Percentiles rank a stretch among this genome's conserved stretches.
These are phyloP conservation scores for Spheniscus mendiculus DNA, from an alignment of 2,113 vertebrate genomes.

Conservation along the genomic window DNA sequence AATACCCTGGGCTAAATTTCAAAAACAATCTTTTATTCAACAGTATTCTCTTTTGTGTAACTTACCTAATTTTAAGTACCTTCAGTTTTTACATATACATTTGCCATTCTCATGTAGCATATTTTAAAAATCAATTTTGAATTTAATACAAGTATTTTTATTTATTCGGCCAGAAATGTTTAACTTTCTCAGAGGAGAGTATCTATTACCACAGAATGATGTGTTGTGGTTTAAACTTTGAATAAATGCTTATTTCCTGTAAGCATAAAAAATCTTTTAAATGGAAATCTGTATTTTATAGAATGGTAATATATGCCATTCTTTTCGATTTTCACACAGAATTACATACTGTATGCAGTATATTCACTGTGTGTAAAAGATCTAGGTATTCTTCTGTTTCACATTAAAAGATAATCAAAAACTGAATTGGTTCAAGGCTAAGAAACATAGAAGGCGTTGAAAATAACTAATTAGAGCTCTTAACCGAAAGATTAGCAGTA, in stretches of 20 bases:
- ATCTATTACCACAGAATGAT: conserved; percentile 56
- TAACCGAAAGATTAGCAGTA: not conserved
- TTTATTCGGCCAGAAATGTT: conserved; percentile 40
- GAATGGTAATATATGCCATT: conserved; percentile 57
- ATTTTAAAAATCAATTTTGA: conserved; percentile 10
- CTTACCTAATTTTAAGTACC: not conserved
- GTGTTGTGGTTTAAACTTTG: conserved; percentile 68
- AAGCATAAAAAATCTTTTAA: conserved; percentile 55
- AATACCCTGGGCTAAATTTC: not conserved
- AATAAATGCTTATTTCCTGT: conserved; percentile 68
- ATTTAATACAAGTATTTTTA: not conserved
- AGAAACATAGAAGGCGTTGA: not conserved
- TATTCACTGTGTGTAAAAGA: conserved; percentile 62
- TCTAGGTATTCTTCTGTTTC: conserved; percentile 68
- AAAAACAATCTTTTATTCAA: not conserved
- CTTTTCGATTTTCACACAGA: conserved; percentile 71
- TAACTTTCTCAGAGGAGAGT: conserved; percentile 31
- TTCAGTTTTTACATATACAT: not conserved
- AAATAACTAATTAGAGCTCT: conserved; percentile 25
- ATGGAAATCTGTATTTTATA: conserved; percentile 65
- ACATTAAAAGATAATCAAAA: conserved; percentile 65
- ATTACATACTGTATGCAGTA: conserved; percentile 55
- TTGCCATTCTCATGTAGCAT: not conserved
- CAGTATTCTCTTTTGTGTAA: not conserved
- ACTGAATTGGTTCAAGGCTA: conserved; percentile 16